A percentile compares a stretch with the other conserved stretches of the same genome.
Evolutionary conservation across 2,888 invertebrate genomes (phyloP).

Genomic region (Augochlorella aurata): DNA sequence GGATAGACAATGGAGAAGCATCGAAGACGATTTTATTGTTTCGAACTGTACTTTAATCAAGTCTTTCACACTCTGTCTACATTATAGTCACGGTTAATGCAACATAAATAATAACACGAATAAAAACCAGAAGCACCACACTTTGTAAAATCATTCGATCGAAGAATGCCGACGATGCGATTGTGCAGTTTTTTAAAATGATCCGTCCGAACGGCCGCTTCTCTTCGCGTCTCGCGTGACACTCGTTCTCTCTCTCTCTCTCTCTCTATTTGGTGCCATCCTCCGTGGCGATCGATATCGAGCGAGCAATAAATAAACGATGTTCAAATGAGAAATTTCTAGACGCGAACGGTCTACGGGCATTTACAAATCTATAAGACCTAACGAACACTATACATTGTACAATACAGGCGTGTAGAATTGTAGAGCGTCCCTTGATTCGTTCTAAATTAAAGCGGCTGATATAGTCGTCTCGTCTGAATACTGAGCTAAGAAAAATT

Average conservation of each 20-base stretch:
- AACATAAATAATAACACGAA: conserved; percentile 22
- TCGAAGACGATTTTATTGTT: conserved; percentile 17
- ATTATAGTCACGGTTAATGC: conserved; percentile 24
- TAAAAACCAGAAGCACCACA: conserved; percentile 33
- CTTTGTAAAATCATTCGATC: conserved; percentile 23
- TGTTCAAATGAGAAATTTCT: conserved; percentile 49
- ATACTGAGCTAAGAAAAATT: conserved; percentile 69
- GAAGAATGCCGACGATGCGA: conserved; percentile 6
- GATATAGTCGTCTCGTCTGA: conserved; percentile 51
- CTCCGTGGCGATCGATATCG: background rate
- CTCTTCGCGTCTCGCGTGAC: conserved; percentile 6
- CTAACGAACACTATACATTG: conserved; percentile 61
- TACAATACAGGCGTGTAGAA: conserved; percentile 28
- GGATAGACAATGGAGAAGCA: background rate
- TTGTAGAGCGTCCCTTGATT: conserved; percentile 24
- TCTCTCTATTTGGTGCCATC: background rate
- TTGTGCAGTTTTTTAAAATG: conserved; percentile 23
- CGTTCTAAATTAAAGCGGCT: conserved; percentile 59
- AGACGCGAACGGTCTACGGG: conserved; percentile 33
- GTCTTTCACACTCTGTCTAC: conserved; percentile 35
- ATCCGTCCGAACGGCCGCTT: conserved; percentile 12
- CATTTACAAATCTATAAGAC: conserved; percentile 61
- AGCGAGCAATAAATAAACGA: conserved; percentile 36
- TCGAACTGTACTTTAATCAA: conserved; percentile 30
- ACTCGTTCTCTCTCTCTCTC: background rate